phyloP scores from a whole-genome alignment of 2,797 vertebrate genomes.

The Gymnoscopelus braueri region DNA sequence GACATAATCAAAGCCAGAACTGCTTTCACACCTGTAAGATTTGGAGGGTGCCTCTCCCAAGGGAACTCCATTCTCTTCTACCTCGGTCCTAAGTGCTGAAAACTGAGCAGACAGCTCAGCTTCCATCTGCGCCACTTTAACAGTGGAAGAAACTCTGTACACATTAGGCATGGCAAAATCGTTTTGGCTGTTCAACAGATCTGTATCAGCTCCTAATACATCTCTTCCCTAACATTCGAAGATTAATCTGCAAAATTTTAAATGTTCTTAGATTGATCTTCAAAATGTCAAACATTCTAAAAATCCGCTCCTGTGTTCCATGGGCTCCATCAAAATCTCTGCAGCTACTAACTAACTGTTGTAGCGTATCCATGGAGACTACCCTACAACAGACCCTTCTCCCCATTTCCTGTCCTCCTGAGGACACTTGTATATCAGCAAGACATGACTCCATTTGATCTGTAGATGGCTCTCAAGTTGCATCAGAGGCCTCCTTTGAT shows the following conservation, averaged over 20 bases:
- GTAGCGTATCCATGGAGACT: conserved; percentile 65
- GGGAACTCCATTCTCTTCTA: conserved; percentile 62
- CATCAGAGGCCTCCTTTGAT: conserved; percentile 5
- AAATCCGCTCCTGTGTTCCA: neutral
- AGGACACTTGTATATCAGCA: neutral
- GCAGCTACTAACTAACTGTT: conserved; percentile 46
- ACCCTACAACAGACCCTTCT: conserved; percentile 19
- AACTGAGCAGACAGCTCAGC: conserved; percentile 74
- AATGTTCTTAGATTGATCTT: neutral
- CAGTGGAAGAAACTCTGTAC: conserved; percentile 77
- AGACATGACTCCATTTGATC: conserved; percentile 33
- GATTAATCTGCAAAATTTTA: too few relatives aligned
- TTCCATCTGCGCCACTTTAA: conserved; percentile 78
- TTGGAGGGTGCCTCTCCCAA: conserved; percentile 24
- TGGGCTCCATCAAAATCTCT: conserved; percentile 28
- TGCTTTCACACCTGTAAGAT: conserved; percentile 70
- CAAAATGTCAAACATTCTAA: neutral
- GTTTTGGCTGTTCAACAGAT: neutral
- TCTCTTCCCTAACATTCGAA: too few relatives aligned
- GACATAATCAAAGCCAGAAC: neutral
- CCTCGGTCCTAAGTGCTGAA: conserved; percentile 73
- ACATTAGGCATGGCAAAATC: conserved; percentile 60
- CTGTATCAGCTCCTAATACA: too few relatives aligned
- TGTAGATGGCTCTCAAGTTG: conserved; percentile 64
- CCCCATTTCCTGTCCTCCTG: conserved; percentile 11